Conservation (phyloP, 2,888 invertebrate species). For the Trilocha varians region DNA sequence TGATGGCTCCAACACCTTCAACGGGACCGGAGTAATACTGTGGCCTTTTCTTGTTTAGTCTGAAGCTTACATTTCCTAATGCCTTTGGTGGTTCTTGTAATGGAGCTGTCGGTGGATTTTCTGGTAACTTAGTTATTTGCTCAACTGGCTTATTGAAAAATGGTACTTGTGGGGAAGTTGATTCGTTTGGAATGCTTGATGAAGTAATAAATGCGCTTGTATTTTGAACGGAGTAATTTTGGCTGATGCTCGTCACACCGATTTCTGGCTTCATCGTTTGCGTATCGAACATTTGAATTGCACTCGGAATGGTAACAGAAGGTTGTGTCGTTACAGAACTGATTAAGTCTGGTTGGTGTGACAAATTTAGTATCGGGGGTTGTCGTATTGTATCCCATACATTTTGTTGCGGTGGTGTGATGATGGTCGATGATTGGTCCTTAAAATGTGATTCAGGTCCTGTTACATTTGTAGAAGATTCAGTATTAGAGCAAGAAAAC, state of each 20-base stretch:
- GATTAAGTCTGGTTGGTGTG: neutral
- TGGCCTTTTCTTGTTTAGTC: conserved; percentile 56
- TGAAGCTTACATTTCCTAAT: conserved; percentile 37
- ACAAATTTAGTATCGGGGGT: neutral
- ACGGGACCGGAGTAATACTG: conserved; percentile 68
- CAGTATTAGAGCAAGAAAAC: neutral
- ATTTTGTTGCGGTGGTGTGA: neutral
- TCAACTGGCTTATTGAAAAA: neutral
- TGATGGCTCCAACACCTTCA: conserved; percentile 52
- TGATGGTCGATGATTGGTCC: neutral
- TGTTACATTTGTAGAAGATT: neutral
- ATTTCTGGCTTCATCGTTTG: neutral
- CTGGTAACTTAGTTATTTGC: conserved; percentile 1
- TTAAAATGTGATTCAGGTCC: conserved; percentile 34
- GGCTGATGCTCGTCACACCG: neutral
- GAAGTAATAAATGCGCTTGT: neutral
- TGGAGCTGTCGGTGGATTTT: conserved; percentile 27
- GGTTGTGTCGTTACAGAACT: neutral
- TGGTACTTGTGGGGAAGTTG: no score
- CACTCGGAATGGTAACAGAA: neutral
- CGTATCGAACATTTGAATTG: neutral
- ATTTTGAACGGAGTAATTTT: neutral
- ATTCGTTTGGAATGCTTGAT: neutral
- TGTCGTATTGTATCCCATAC: neutral
- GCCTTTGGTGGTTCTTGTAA: conserved; percentile 50